A percentile compares a stretch with the other conserved stretches of the same genome.
Conservation (phyloP, 2,888 invertebrate species). For the Coenonympha arcania region DNA sequence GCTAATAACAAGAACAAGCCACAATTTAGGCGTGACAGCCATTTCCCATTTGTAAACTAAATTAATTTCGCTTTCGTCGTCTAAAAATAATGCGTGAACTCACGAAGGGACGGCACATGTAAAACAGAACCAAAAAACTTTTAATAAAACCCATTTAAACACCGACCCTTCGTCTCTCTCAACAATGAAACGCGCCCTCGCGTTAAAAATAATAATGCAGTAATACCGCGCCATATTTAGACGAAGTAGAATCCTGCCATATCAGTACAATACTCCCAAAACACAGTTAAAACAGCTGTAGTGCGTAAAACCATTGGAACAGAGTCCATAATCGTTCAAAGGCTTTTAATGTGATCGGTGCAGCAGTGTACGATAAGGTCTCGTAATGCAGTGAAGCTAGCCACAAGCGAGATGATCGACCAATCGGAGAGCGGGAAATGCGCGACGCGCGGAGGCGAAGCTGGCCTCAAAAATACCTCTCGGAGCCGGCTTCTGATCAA, state of each 20-base stretch:
- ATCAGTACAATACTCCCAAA: constrained; percentile 25
- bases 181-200: constrained; percentile 23
- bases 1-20: constrained; percentile 4
- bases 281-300: constrained; percentile 15
- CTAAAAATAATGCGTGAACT: constrained; percentile 43
- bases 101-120: constrained; percentile 34
- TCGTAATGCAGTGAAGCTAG: constrained; percentile 47
- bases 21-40: constrained; percentile 21
- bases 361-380: constrained; percentile 23
- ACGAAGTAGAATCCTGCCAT: constrained; percentile 45
- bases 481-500: constrained; percentile 51
- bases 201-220: constrained; percentile 31
- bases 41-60: constrained; percentile 16
- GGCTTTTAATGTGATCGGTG: not conserved
- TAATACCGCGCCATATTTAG: constrained; percentile 43
- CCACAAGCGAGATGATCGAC: constrained; percentile 36
- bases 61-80: constrained; percentile 15
- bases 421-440: constrained; percentile 47
- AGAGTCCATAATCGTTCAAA: constrained; percentile 11
- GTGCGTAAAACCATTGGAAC: not conserved
- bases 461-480: constrained; percentile 65
- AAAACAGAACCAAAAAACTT: constrained; percentile 44
- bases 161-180: constrained; percentile 21
- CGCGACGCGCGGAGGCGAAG: constrained; percentile 64
- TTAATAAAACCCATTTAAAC: constrained; percentile 14